Percentiles rank a stretch among this genome's conserved stretches.
Conservation (phyloP, 2,797 vertebrate genomes). For the Hirundo rustica region DNA sequence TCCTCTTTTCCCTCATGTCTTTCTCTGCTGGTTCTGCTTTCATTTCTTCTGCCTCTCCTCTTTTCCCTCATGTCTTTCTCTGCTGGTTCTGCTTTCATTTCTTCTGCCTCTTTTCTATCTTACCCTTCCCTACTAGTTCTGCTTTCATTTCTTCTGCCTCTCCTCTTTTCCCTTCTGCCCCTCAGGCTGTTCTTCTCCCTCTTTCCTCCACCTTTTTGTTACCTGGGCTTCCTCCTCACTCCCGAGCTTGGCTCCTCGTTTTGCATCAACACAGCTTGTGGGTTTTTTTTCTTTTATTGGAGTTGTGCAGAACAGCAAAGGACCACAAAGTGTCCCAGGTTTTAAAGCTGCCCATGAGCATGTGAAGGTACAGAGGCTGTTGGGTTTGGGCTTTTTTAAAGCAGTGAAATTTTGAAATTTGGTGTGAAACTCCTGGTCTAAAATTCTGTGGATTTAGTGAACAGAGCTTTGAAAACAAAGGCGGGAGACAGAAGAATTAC, state of each 20-base stretch:
- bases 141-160: background rate
- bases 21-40: background rate
- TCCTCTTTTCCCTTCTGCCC: background rate
- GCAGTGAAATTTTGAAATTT: background rate
- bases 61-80: background rate
- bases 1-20: background rate
- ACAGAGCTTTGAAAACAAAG: background rate
- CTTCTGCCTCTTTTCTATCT: background rate
- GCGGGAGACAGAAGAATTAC: background rate
- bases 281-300: rapidly evolving
- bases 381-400: rapidly evolving
- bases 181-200: background rate
- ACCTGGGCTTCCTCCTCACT: background rate
- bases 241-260: background rate
- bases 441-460: background rate
- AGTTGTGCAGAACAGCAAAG: background rate
- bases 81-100: background rate
- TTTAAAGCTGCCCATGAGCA: background rate
- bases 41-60: background rate
- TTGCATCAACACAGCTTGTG: background rate
- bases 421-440: background rate
- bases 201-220: background rate
- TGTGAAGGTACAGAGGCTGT: rapidly evolving
- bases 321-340: background rate
- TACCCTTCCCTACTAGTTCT: no score